Evolutionary conservation across 2,113 vertebrate genomes (phyloP), one percentile per base, ranked within the genome.

Genomic region (Centropus bengalensis): DNA sequence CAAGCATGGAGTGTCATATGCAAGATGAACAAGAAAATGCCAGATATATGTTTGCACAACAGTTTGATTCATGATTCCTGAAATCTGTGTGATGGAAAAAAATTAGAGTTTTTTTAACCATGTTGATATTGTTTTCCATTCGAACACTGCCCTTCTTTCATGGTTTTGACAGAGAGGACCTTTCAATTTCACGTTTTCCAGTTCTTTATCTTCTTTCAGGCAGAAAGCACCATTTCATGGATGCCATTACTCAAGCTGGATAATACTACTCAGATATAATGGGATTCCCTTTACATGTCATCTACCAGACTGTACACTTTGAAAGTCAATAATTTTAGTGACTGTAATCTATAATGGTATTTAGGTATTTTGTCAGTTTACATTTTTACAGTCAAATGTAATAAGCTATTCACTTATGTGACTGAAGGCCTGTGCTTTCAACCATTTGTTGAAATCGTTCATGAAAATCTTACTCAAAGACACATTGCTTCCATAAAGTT

Each of bases 41-140:
- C 94, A 97, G 88, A 96, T 93, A 91, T 88, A 88, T 91, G 59
- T 86, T 96, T 93, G 88, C 82, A 91, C 85, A 91, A 82, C 59
- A 78, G 49, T 54, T 67, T 96, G 89, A 93, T 84, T 93, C 88
- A 92, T 67, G 92, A 90, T 88, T 75, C 84, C 74, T 82, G 92
- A 96, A 95, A 94, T 86, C 42, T 66, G 59, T 67, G 70, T 85
- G 93, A 91, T 71, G 87, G 82, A 85, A 89, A 80, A 93, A 70
- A 81, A 3, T 20, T 70, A 85, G 54, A 79, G 12, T 18, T 63
- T 86, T 94, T 91, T 70, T 1, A 91, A 91, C n/a, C 12, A 42
- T 90, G 95, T 91, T 93, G 54, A 60, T 90, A 81, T 76, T 68
- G 82, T 88, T 90, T 82, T 76, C 78, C 47, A 45, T 60, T 54